Conservation (phyloP, 1,140 invertebrate genomes). For the Drosophila elegans region DNA sequence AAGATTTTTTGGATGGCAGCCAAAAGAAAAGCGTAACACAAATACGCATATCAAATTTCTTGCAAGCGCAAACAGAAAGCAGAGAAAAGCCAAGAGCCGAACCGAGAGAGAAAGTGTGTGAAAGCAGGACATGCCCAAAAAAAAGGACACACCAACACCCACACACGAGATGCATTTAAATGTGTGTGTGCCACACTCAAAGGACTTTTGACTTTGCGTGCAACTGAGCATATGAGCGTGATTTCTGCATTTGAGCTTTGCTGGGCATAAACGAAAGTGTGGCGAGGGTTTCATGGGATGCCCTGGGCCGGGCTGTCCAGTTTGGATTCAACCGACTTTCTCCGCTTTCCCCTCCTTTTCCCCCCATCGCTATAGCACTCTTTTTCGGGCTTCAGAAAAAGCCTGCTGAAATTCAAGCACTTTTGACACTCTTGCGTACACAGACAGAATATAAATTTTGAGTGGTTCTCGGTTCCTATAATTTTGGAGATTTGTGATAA, state of each 20-base stretch:
- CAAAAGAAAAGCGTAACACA: conserved; percentile 76
- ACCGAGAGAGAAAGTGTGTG: conserved; percentile 36
- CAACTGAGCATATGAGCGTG: conserved; percentile 83
- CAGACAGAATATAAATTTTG: background rate
- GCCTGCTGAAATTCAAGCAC: conserved; percentile 82
- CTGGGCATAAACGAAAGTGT: conserved; percentile 54
- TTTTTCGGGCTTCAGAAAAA: conserved; percentile 45
- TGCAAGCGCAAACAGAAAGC: conserved; percentile 33
- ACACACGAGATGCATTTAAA: conserved; percentile 31
- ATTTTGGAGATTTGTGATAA: background rate
- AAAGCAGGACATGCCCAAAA: conserved; percentile 20
- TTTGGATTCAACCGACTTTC: conserved; percentile 21
- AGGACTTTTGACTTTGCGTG: conserved; percentile 80
- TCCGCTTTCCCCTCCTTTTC: background rate
- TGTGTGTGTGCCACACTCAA: conserved; percentile 46
- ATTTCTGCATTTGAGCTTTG: conserved; percentile 78
- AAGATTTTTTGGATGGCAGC: conserved; percentile 53
- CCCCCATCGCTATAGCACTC: conserved; percentile 9
- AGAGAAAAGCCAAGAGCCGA: conserved; percentile 18
- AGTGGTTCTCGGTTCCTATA: background rate
- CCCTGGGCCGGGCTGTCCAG: conserved; percentile 55
- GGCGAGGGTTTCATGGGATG: conserved; percentile 1
- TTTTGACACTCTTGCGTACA: conserved; percentile 74
- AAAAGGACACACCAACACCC: conserved; percentile 19
- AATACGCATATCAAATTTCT: conserved; percentile 81